Evolutionary conservation across 2,888 invertebrate genomes (phyloP).

Genomic region (Trichopoda pennipes): DNA sequence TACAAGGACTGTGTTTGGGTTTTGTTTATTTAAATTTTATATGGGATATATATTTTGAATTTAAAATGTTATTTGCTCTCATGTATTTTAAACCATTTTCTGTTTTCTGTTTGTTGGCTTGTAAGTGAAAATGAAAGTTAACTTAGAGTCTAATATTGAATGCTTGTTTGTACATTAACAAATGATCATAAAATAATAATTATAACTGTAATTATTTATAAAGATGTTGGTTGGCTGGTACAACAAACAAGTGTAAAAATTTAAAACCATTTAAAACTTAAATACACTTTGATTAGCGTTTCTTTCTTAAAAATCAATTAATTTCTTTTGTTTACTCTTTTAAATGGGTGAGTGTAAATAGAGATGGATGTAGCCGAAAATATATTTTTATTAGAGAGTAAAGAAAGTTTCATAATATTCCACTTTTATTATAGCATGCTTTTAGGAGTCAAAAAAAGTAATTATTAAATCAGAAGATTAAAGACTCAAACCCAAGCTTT

Average conservation of each 20-base stretch:
- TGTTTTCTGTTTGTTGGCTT: conserved; percentile 10
- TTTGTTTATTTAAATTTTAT: background rate
- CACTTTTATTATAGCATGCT: conserved; percentile 6
- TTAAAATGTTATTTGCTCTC: too few species aligned
- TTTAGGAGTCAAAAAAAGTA: background rate
- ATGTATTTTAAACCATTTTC: background rate
- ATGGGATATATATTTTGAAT: too few species aligned
- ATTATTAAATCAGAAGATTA: conserved; percentile 43
- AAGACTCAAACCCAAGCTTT: conserved; percentile 50
- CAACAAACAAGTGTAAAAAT: conserved; percentile 48
- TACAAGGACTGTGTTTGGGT: conserved; percentile 19
- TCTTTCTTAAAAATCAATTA: background rate
- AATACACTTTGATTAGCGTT: conserved; percentile 32
- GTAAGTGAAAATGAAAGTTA: conserved; percentile 61
- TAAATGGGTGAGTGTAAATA: too few species aligned
- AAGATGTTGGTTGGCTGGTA: background rate
- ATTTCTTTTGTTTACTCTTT: background rate
- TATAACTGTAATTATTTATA: conserved; percentile 45
- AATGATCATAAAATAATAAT: conserved; percentile 24
- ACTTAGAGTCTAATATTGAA: conserved; percentile 26
- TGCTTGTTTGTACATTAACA: conserved; percentile 24
- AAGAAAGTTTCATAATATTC: background rate
- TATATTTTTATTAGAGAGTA: background rate
- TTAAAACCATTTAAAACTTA: conserved; percentile 41
- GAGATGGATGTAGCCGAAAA: too few species aligned